Percentiles rank a stretch among this genome's conserved stretches.
These are phyloP conservation scores for Mola mola DNA, from an alignment of 2,113 vertebrate genomes.

Conservation along the genomic window DNA sequence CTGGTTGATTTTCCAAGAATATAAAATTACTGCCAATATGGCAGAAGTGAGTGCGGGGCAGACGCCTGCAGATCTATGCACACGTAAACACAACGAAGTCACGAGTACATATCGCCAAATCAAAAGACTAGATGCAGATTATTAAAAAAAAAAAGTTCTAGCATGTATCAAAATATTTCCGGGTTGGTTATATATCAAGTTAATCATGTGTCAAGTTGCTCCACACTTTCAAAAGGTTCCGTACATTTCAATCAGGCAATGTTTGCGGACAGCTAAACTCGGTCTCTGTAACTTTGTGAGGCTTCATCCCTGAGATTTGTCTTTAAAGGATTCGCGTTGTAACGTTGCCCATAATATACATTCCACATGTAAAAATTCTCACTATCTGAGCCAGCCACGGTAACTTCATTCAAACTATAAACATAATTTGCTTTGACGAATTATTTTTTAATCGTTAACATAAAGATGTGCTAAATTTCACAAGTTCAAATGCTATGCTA, in stretches of 20 bases:
- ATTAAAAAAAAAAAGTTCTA: no score
- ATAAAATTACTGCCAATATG: slow-evolving; percentile 62
- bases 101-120: background rate
- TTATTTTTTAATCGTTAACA: no score
- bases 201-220: rapidly evolving
- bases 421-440: no score
- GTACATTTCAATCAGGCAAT: slow-evolving; percentile 56
- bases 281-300: rapidly evolving
- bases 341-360: no score
- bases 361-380: no score
- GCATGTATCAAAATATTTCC: no score
- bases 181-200: rapidly evolving
- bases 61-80: slow-evolving; percentile 44
- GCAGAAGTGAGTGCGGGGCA: slow-evolving; percentile 17
- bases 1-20: slow-evolving; percentile 17
- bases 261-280: slow-evolving; percentile 38
- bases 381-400: no score
- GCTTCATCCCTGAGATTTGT: rapidly evolving
- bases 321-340: no score
- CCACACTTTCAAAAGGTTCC: slow-evolving; percentile 10
- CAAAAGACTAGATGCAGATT: no score
- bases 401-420: no score
- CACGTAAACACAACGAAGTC: slow-evolving; percentile 43
- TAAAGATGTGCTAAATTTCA: no score
- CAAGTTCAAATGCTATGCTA: no score